Conservation (phyloP, 2,113 vertebrate species). For the Oreochromis aureus region DNA sequence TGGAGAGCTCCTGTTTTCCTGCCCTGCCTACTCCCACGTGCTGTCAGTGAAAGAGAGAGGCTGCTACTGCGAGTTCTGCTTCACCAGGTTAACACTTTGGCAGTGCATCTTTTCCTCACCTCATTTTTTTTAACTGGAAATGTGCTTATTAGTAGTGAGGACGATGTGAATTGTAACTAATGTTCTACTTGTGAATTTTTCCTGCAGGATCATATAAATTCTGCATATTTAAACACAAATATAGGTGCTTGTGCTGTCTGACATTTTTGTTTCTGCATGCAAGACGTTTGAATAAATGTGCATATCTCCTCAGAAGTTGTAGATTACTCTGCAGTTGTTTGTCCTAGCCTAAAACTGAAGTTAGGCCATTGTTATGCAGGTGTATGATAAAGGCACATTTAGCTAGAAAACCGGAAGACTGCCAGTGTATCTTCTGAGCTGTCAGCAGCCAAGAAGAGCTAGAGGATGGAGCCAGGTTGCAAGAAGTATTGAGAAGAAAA, state of each 20-base stretch:
- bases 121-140: background rate
- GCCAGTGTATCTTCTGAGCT: background rate
- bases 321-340: background rate
- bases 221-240: background rate
- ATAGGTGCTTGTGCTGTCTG: background rate
- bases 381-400: background rate
- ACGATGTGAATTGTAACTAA: background rate
- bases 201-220: background rate
- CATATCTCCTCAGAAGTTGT: background rate
- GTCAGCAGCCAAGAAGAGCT: background rate
- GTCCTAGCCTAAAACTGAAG: background rate
- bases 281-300: background rate
- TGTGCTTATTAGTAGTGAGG: background rate
- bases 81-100: conserved; percentile 75
- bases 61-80: conserved; percentile 86
- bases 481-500: background rate
- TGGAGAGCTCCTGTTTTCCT: conserved; percentile 83
- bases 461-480: background rate
- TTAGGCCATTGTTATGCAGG: background rate
- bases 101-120: background rate
- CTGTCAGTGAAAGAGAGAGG: conserved; percentile 83
- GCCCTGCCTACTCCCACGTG: conserved; percentile 81
- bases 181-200: background rate
- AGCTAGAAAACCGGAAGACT: background rate
- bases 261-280: background rate